Evolutionary conservation across 2,888 invertebrate species (phyloP), one percentile per base, ranked within the genome.

Genomic region (Amblyjoppa proteus): DNA sequence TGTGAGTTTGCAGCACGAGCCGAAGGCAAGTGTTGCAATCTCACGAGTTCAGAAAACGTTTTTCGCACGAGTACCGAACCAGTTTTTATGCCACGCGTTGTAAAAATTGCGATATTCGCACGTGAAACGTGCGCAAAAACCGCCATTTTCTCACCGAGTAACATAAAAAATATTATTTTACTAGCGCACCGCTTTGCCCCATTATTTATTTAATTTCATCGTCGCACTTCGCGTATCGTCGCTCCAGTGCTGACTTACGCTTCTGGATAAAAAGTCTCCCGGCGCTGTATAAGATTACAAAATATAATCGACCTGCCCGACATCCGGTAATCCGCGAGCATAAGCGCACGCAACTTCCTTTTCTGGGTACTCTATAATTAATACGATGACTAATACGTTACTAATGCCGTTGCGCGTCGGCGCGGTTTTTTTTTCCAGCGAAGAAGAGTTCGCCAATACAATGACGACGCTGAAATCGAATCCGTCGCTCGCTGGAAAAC

Each of bases 401-500:
- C 38, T 41, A 38, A 31, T 61, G 45, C 28, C 11, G 31, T 31
- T 13, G 11, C 20, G 31, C 31, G 9, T 66, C 9, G 41, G 71
- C 13, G 41, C 51, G 28, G 13, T 75, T 81, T 20, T 79, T 58
- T 77, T 31, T 89, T 91, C n/a, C 87, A 93, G 93, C 56, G 86
- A 89, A 64, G 89, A 91, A n/a, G 89, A 89, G 58, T 93, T 92
- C 68, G 58, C 83, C 11, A 79, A 90, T 25, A 90, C 85, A 28
- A 87, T 92, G n/a, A 89, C 89, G 25, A 82, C 89, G 51, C 70
- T 91, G 49, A 88, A 91, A 51, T 85, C 87, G 5, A 89, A 89
- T 16, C 86, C 85, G 7, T 79, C 74, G 0, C 45, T 81, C n/a
- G 86, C 80, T 1, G 76, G 82, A 9, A 92, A 90, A 70, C 58